Percentiles rank a stretch among this genome's conserved stretches.
These are phyloP conservation scores for Callaeas wilsoni DNA, from an alignment of 2,113 vertebrate genomes.

Conservation along the genomic window DNA sequence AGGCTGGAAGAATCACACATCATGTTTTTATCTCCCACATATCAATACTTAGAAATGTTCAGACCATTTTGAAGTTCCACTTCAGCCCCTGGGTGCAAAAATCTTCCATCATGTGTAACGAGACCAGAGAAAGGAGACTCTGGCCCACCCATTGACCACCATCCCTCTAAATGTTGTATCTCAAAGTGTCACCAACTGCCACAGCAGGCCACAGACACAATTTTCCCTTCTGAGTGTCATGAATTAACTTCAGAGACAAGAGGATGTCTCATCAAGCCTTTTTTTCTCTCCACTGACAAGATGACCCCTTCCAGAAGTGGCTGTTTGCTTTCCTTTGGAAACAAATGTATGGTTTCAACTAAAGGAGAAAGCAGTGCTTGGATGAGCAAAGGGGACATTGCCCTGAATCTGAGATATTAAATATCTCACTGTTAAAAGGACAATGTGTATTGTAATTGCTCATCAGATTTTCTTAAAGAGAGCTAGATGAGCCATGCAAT, in stretches of 20 bases:
- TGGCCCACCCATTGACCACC: neutral
- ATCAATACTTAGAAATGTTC: neutral
- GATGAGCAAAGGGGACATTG: neutral
- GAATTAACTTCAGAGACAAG: neutral
- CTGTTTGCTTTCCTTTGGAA: neutral
- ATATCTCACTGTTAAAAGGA: neutral
- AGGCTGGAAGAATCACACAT: neutral
- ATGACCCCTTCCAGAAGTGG: neutral
- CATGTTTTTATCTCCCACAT: neutral
- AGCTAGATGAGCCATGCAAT: neutral
- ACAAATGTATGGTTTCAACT: neutral
- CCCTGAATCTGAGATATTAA: neutral
- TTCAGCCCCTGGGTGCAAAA: neutral
- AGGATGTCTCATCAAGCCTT: neutral
- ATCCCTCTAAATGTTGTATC: neutral
- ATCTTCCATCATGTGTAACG: neutral
- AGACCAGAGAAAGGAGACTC: neutral
- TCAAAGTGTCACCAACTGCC: neutral
- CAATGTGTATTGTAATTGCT: neutral
- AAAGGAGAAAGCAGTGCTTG: neutral
- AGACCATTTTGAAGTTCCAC: neutral
- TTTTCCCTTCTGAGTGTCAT: neutral
- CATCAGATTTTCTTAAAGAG: neutral
- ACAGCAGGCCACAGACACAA: neutral
- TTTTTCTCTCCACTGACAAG: neutral